phyloP scores from a whole-genome alignment of 64 coral and sea anemone species.

The Porites australiensis region DNA sequence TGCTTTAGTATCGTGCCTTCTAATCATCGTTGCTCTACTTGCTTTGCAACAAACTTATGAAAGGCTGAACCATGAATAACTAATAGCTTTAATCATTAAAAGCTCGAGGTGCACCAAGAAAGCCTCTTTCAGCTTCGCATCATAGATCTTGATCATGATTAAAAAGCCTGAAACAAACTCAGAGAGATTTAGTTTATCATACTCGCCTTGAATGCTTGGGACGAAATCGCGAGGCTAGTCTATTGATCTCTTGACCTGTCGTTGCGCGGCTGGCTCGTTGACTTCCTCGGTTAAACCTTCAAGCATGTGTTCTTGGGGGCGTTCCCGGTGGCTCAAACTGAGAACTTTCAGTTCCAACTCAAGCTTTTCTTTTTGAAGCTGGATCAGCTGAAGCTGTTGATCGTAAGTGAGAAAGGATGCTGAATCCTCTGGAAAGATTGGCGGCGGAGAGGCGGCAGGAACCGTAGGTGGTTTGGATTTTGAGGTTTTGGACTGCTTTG shows the following conservation, averaged over 20 bases:
- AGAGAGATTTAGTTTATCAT: neutral
- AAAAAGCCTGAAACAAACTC: neutral
- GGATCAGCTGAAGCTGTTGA: neutral
- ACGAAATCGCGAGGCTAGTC: constrained; percentile 7
- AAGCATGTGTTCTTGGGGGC: neutral
- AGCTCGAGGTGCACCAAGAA: neutral
- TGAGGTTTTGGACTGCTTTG: too few species aligned
- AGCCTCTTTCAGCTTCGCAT: neutral
- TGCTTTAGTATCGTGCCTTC: neutral
- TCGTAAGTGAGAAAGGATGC: neutral
- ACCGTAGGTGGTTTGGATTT: neutral
- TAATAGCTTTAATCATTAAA: neutral
- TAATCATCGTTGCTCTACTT: neutral
- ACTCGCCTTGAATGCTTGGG: neutral
- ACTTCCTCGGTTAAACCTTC: neutral
- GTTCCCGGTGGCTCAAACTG: neutral
- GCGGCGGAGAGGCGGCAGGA: neutral
- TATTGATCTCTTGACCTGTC: neutral
- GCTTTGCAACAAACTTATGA: neutral
- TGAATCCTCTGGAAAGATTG: neutral
- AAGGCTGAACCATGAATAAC: neutral
- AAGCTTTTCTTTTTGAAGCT: neutral
- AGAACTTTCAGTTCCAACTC: neutral
- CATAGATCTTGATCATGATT: neutral
- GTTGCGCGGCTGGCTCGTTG: neutral